These are phyloP conservation scores for Physella acuta DNA, from an alignment of 1,140 invertebrate species.

Conservation along the genomic window DNA sequence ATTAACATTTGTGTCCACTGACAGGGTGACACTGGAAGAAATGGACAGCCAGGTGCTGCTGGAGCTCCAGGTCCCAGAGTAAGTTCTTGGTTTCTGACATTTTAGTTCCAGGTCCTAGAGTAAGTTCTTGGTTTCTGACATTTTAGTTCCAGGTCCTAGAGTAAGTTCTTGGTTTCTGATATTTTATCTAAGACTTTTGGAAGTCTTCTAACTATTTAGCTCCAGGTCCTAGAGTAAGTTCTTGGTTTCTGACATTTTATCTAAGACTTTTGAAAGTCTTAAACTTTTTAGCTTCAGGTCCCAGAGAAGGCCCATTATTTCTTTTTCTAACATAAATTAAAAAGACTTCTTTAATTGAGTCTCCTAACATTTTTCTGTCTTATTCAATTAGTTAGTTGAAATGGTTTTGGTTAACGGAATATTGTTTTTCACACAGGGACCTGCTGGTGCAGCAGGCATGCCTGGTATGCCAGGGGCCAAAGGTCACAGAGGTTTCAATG, in stretches of 20 bases:
- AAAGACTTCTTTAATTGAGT: too few relatives aligned
- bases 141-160: slow-evolving; percentile 6
- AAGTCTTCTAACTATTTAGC: too few relatives aligned
- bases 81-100: slow-evolving; percentile 14
- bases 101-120: not conserved
- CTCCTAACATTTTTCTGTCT: too few relatives aligned
- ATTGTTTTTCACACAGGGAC: slow-evolving; percentile 30
- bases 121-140: not conserved
- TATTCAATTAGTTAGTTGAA: too few relatives aligned
- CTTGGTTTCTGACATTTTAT: not conserved
- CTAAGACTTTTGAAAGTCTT: not conserved
- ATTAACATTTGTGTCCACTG: too few relatives aligned
- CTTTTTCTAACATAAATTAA: not conserved
- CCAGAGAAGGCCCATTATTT: slow-evolving; percentile 31
- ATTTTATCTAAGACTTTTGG: too few relatives aligned
- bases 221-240: slow-evolving; percentile 43
- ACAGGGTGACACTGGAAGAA: slow-evolving; percentile 43
- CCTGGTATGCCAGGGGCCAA: slow-evolving; percentile 51
- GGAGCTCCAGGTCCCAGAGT: slow-evolving; percentile 45
- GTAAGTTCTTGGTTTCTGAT: slow-evolving; percentile 28
- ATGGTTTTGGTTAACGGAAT: too few relatives aligned
- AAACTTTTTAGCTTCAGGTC: not conserved
- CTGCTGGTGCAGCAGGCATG: slow-evolving; percentile 37
- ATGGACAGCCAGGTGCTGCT: slow-evolving; percentile 42
- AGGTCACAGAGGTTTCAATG: slow-evolving; percentile 44